Evolutionary conservation across 2,797 vertebrate species (phyloP).

Genomic region (Sphenodon punctatus): DNA sequence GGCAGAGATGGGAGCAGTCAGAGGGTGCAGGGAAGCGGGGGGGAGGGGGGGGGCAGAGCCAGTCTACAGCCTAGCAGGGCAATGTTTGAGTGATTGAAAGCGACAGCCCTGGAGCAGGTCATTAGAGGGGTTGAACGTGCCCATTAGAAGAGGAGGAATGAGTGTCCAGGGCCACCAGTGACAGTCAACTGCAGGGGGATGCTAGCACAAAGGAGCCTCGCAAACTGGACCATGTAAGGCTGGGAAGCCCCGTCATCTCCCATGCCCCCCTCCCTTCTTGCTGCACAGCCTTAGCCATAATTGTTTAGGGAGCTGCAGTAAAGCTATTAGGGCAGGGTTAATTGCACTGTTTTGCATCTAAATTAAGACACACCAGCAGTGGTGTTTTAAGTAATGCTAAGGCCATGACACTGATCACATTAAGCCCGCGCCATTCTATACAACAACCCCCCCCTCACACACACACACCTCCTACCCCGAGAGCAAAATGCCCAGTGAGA

Average conservation of each 20-base stretch:
- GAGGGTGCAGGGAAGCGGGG: too few relatives aligned
- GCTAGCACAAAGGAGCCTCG: neutral
- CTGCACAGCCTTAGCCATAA: neutral
- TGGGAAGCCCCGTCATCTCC: neutral
- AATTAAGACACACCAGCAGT: rapidly evolving
- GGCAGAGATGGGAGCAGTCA: neutral
- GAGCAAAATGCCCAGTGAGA: rapidly evolving
- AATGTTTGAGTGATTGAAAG: neutral
- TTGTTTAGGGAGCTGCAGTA: neutral
- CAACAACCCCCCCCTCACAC: neutral
- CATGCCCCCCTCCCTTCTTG: neutral
- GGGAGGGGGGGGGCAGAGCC: neutral
- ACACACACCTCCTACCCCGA: too few relatives aligned
- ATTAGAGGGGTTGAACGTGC: neutral
- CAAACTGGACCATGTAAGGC: neutral
- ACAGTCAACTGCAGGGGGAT: neutral
- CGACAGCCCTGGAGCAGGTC: neutral
- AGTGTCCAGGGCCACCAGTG: neutral
- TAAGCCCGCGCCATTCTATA: neutral
- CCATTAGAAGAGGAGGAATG: neutral
- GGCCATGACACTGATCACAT: neutral
- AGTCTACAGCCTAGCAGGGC: neutral
- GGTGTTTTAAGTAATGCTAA: neutral
- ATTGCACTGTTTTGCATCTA: neutral
- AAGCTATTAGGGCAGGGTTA: neutral